Conservation (phyloP, 92 coral and sea anemone genomes). For the Porites divaricata region DNA sequence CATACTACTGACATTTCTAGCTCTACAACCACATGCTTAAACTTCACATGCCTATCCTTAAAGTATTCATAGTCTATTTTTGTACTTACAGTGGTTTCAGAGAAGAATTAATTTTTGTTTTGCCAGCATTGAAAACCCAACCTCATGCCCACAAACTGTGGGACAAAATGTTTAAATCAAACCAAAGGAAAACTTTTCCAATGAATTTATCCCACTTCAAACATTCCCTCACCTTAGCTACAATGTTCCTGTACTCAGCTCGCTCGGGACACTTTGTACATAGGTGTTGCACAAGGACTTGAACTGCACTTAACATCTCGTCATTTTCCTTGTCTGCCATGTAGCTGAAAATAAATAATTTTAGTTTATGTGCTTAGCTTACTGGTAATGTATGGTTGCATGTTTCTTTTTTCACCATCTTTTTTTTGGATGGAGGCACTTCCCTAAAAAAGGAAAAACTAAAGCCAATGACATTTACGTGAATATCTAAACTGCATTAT, state of each 20-base stretch:
- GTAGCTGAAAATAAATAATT: constrained; percentile 55
- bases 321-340: constrained; percentile 59
- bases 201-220: too few species aligned
- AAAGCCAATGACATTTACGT: background rate
- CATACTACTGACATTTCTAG: too few species aligned
- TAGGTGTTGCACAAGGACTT: constrained; percentile 90
- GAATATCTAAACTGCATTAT: background rate
- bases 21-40: too few species aligned
- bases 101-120: background rate
- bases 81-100: too few species aligned
- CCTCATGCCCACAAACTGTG: background rate
- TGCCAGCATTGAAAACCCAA: background rate
- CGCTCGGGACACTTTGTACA: constrained; percentile 98
- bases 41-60: too few species aligned
- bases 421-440: background rate
- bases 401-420: background rate
- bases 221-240: constrained; percentile 73
- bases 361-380: background rate
- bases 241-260: constrained; percentile 87
- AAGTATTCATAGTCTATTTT: too few species aligned
- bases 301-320: constrained; percentile 68
- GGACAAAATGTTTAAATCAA: too few species aligned
- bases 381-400: background rate
- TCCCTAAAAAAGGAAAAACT: background rate
- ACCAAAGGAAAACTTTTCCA: background rate